Evolutionary conservation across 2,797 vertebrate species (phyloP), one percentile per base, ranked within the genome.

Genomic region (Sarcophilus harrisii): DNA sequence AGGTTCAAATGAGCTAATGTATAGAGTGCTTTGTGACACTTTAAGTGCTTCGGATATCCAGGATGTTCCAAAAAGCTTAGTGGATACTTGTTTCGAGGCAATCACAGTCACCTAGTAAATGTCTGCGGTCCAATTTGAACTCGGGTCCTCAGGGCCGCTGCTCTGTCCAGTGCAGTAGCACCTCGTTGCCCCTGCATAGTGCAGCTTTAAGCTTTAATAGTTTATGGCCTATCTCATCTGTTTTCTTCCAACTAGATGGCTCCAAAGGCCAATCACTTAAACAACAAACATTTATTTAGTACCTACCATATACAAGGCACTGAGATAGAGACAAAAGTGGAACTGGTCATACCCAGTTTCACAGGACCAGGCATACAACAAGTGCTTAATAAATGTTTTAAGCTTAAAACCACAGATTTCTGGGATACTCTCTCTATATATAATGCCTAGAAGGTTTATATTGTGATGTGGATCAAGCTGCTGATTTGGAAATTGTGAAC

Each of bases 1-100:
- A 58, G 21, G 54, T 57, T 57, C 94, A 91, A 94, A 93, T 94
- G 57, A 90, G 49, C 45, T 92, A 81, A 92, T 28, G 2, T 60
- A 38, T 94, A 10, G n/a, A 38, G 16, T 73, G 66, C n/a, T 73
- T 38, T 73, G 16, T 73, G 5, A 73, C 1, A 8, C n/a, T n/a
- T 18, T 38, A 38, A 73, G n/a, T 73, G 58, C 58, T 58, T 5
- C 3, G 3, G 18, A 58, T 58, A 29, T 28, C 59, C 58, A 59
- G 58, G n/a, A 18, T 38, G 6, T 73, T 1, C n/a, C n/a, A 6
- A 73, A 38, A 73, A 21, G 16, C 16, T 21, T 73, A 38, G 18
- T 73, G 6, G 38, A 66, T 12, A 24, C 3, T 62, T 62, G 32
- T 66, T 73, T 73, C 73, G 32, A 73, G 32, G 62, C 62, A 38